phyloP scores from a whole-genome alignment of 2,797 vertebrate species.

The Acanthis flammea region DNA sequence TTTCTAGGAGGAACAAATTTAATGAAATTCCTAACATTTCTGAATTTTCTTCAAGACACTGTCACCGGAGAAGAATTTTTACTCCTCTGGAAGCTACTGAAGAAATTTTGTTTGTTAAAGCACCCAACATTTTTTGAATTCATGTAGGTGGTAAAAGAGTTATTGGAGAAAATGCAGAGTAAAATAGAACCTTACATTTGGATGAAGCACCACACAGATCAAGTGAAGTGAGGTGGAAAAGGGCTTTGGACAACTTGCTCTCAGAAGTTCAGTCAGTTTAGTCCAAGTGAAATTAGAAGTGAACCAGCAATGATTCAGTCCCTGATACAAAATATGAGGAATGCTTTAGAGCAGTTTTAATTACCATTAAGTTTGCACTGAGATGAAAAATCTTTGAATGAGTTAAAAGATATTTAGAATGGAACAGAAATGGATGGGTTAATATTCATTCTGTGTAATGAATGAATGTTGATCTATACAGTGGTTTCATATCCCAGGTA shows the following conservation, averaged over 20 bases:
- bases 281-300: neutral
- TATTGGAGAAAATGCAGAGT: neutral
- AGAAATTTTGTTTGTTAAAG: neutral
- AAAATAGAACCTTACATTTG: fast-evolving
- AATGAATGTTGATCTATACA: neutral
- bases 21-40: neutral
- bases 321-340: neutral
- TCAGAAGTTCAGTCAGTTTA: neutral
- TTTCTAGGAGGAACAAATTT: neutral
- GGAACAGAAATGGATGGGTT: neutral
- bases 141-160: neutral
- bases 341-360: neutral
- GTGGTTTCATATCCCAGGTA: neutral
- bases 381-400: neutral
- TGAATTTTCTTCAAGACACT: neutral
- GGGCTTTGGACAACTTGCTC: neutral
- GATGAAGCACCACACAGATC: neutral
- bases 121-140: neutral
- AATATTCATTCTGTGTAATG: neutral
- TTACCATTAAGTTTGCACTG: neutral
- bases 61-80: neutral
- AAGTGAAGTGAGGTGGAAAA: neutral
- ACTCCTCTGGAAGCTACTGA: neutral
- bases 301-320: neutral
- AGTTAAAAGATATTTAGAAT: neutral